Evolutionary conservation across 2,797 vertebrate genomes (phyloP).

Genomic region (Orientallactaga sibirica): DNA sequence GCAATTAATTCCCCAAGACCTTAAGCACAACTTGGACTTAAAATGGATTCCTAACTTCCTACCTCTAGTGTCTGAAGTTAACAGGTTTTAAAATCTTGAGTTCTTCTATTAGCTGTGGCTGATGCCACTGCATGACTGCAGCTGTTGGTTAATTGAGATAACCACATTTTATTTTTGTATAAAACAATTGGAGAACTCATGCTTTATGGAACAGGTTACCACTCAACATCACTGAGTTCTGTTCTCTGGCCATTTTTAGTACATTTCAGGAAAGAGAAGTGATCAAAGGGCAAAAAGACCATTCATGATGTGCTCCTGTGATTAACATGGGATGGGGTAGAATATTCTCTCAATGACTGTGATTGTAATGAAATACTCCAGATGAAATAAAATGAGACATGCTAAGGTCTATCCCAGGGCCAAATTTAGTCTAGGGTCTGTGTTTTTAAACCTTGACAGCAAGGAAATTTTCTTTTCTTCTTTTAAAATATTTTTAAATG

Average conservation of each 20-base stretch:
- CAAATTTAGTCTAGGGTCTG: background rate
- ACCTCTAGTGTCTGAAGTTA: constrained; percentile 9
- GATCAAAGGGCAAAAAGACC: background rate
- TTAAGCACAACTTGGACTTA: constrained; percentile 42
- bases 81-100: background rate
- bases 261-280: constrained; percentile 7
- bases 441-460: background rate
- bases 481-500: background rate
- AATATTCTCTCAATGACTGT: background rate
- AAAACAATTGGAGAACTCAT: background rate
- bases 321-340: background rate
- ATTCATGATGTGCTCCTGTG: background rate
- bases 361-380: constrained; percentile 14
- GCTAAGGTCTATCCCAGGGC: background rate
- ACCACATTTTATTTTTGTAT: background rate
- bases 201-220: background rate
- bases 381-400: background rate
- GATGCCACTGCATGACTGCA: background rate
- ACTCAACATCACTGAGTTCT: background rate
- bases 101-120: background rate
- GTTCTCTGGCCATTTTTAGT: background rate
- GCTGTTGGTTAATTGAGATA: constrained; percentile 15
- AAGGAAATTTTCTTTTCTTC: background rate
- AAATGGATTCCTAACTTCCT: background rate
- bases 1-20: background rate